A percentile compares a stretch with the other conserved stretches of the same genome.
phyloP scores from a whole-genome alignment of 2,113 vertebrate species.

The Callipepla squamata region DNA sequence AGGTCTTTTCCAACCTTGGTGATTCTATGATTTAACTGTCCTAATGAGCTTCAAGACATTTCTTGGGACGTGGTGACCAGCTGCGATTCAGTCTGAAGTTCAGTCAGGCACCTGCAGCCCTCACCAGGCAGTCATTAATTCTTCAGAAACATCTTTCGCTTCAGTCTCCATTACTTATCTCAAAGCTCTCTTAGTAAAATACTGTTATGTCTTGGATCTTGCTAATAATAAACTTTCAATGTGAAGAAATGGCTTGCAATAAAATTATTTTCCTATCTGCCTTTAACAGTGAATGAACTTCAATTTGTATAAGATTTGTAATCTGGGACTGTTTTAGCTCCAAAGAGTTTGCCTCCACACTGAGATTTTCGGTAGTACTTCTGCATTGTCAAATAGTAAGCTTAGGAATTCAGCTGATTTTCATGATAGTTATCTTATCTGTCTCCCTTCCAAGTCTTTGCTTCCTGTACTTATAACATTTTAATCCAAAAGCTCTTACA shows the following conservation, averaged over 20 bases:
- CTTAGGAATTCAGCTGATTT: background rate
- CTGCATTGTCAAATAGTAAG: background rate
- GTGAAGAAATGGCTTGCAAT: background rate
- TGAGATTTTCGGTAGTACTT: background rate
- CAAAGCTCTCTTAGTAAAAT: slow-evolving; percentile 19
- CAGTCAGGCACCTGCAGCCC: slow-evolving; percentile 44
- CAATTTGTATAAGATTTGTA: background rate
- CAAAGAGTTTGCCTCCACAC: background rate
- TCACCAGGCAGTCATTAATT: slow-evolving; percentile 63
- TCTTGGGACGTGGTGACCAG: slow-evolving; percentile 48
- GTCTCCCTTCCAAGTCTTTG: background rate
- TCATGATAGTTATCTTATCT: background rate
- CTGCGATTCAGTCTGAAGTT: slow-evolving; percentile 40
- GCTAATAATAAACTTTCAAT: slow-evolving; percentile 9
- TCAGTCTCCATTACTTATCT: slow-evolving; percentile 41
- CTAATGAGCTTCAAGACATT: slow-evolving; percentile 10
- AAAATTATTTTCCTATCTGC: accelerated
- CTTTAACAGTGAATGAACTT: background rate
- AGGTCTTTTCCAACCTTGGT: too few relatives aligned
- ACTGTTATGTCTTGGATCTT: slow-evolving; percentile 3
- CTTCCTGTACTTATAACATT: background rate
- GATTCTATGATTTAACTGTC: background rate
- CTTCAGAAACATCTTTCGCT: slow-evolving; percentile 54
- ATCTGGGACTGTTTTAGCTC: background rate
- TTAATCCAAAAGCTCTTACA: background rate